A percentile compares a stretch with the other conserved stretches of the same genome.
phyloP scores from a whole-genome alignment of 2,113 vertebrate species.

The Phycodurus eques region DNA sequence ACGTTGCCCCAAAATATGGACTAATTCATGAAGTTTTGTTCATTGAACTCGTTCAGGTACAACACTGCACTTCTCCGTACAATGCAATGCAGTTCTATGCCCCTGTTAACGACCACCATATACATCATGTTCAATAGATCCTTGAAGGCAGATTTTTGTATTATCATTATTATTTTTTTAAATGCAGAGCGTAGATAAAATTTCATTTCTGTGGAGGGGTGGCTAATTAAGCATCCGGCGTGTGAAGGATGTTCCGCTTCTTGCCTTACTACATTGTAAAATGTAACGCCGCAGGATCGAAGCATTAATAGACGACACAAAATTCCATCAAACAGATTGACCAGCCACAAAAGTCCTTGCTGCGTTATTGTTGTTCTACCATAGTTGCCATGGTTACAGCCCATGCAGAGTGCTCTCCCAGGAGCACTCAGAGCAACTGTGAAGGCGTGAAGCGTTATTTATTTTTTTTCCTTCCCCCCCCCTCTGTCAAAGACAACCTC shows the following conservation, averaged over 20 bases:
- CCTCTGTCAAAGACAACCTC: conserved; percentile 3
- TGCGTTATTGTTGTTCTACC: conserved; percentile 7
- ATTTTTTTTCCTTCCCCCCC: neutral
- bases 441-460: conserved; percentile 9
- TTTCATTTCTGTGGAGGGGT: neutral
- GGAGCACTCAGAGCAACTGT: conserved; percentile 8
- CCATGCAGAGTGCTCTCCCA: conserved; percentile 8
- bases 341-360: conserved; percentile 3
- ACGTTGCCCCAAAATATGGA: too few relatives aligned
- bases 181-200: neutral
- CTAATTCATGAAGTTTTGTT: too few relatives aligned
- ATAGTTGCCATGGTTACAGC: conserved; percentile 9
- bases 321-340: neutral
- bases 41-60: too few relatives aligned
- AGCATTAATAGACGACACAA: neutral
- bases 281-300: neutral
- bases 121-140: neutral
- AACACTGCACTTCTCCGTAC: too few relatives aligned
- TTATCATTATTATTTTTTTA: neutral
- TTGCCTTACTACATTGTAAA: neutral
- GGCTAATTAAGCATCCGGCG: neutral
- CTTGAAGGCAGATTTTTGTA: too few relatives aligned
- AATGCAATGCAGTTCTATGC: too few relatives aligned
- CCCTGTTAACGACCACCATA: too few relatives aligned
- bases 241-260: neutral